Base-by-base conservation (phyloP, 2,797 vertebrate genomes). In the Cynodonichthys magdalenae region DNA sequence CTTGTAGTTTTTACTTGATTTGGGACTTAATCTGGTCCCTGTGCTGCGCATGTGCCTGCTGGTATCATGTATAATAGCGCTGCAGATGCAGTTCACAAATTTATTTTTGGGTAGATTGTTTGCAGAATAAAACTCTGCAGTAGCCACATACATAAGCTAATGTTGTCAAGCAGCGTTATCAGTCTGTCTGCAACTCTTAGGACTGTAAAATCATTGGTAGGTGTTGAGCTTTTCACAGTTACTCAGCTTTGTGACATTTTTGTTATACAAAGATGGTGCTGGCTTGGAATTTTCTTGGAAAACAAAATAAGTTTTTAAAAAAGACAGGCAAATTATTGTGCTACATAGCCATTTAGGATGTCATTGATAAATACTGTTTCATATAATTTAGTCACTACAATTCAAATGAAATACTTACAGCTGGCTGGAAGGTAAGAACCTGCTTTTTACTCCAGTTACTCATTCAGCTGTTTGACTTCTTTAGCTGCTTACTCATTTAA, bases 361-460 rank as follows among this genome's bases (percentile, higher is more conserved):
- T 63, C 61, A 47, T 10, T 63, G 77, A 84, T 77, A 74, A 61
- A 60, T 79, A 71, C 61, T 55, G 24, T 74, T 77, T 67, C 72
- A 59, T 48, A 67, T 78, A 67, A 83, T 80, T 84, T 77, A 85
- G 71, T 84, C 66, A 58, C 61, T 20, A 55, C 72, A 68, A 76
- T 87, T 63, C 44, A 82, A 71, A 47, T 67, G 66, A 84, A 84
- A 81, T 69, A 74, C 81, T 77, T 74, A 60, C 72, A 79, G 70
- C 78, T 65, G 71, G 66, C 36, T 70, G 62, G 53, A 80, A 72
- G 63, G 68, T 27, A 29, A 62, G 45, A n/a, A 19, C 46, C 46
- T 56, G 74, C 59, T 76, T 74, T 82, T 83, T 76, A 69, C 69
- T 85, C 59, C 66, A 56, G 75, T 69, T 81, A 45, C 58, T 71